Evolutionary conservation across 2,888 invertebrate genomes (phyloP).

Genomic region (Xestia rhomboidea): DNA sequence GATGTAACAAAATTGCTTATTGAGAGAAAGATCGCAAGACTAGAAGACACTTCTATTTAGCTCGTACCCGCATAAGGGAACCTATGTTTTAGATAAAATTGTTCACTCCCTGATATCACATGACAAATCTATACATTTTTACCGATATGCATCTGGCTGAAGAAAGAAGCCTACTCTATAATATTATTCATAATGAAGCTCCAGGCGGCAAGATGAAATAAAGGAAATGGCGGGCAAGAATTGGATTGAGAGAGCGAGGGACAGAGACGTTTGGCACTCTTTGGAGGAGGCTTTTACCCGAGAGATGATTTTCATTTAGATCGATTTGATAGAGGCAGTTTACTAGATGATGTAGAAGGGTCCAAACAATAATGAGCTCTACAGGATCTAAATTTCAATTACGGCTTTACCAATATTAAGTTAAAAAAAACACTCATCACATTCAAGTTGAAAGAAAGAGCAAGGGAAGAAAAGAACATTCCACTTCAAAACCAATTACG

Average conservation of each 20-base stretch:
- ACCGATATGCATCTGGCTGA: constrained; percentile 5
- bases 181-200: no score
- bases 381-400: background rate
- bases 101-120: constrained; percentile 9
- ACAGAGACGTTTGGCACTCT: no score
- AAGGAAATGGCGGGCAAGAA: no score
- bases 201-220: no score
- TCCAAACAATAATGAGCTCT: background rate
- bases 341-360: background rate
- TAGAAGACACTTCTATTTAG: background rate
- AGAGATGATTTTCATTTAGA: background rate
- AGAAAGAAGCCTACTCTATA: background rate
- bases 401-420: background rate
- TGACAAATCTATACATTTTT: background rate
- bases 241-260: no score
- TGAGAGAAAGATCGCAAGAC: background rate
- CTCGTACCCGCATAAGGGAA: background rate
- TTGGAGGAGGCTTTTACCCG: no score
- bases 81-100: constrained; percentile 2
- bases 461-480: constrained; percentile 11
- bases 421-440: background rate
- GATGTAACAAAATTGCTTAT: background rate
- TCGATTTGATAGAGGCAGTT: background rate
- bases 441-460: background rate
- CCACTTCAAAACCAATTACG: constrained; percentile 19